Evolutionary conservation across 2,113 vertebrate genomes (phyloP).

Genomic region (Stegastes partitus): DNA sequence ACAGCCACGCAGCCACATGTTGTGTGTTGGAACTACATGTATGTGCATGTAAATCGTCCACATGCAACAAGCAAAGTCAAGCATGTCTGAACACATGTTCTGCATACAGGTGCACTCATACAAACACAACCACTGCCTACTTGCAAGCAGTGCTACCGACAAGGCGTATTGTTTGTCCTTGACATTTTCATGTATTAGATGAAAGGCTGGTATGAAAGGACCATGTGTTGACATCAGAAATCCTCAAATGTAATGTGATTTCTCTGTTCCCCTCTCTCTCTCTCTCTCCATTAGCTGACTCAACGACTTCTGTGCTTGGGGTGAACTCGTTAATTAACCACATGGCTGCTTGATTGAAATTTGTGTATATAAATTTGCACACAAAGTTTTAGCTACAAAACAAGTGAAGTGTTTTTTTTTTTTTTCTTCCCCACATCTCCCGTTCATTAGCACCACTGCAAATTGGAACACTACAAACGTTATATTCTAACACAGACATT

Average conservation of each 20-base stretch:
- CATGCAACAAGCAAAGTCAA: not conserved
- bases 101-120: not conserved
- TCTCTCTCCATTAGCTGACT: slow-evolving; percentile 42
- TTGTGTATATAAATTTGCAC: slow-evolving; percentile 28
- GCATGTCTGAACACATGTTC: not conserved
- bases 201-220: slow-evolving; percentile 66
- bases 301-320: slow-evolving; percentile 51
- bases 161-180: slow-evolving; percentile 69
- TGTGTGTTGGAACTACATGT: not conserved
- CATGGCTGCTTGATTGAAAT: slow-evolving; percentile 57
- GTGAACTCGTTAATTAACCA: slow-evolving; percentile 73
- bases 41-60: not conserved
- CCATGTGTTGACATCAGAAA: slow-evolving; percentile 68
- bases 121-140: not conserved
- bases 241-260: slow-evolving; percentile 64
- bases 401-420: slow-evolving; percentile 9
- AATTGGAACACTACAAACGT: slow-evolving; percentile 1
- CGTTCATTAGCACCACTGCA: slow-evolving; percentile 34
- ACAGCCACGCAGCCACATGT: not conserved
- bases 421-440: no score
- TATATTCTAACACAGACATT: slow-evolving; percentile 12
- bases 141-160: slow-evolving; percentile 30
- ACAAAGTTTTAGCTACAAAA: slow-evolving; percentile 38
- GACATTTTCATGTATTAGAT: slow-evolving; percentile 69
- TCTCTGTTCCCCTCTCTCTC: slow-evolving; percentile 61